Base-by-base conservation (phyloP, 2,113 vertebrate genomes). In the Delphinus delphis region DNA sequence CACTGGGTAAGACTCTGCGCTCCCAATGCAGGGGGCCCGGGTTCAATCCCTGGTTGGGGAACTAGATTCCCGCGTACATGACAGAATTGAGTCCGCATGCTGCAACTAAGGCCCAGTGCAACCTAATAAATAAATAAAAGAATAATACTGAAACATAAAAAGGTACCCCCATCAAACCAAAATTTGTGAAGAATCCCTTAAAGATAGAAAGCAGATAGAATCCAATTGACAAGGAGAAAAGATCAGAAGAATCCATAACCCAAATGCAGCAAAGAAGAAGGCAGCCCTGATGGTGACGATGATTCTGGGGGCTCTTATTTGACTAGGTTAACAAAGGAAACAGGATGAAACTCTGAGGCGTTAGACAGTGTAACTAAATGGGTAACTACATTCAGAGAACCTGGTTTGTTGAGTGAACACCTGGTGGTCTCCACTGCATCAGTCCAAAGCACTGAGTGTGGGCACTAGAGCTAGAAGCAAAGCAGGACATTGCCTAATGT, bases 401-500 rank as follows among this genome's bases (percentile, higher is more conserved):
- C 11, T 26, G 12, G 1, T n/a, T 28, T n/a, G 2, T 41, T 63
- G 26, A 23, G 31, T 60, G 14, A 80, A 23, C 0, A 47, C n/a
- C 1, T 11, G 53, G 38, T n/a, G 23, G 44, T 8, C 8, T 25
- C 20, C 12, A 14, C 1, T 38, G 33, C 2, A 20, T 3, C 58
- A 58, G 3, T 7, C 8, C 33, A 65, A 85, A 50, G 9, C 33
- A 63, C 8, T 9, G 50, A 68, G 31, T 1, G 20, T 77, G 8
- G 8, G 33, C 70, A 9, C 2, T 31, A 5, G 5, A 67, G 8
- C 18, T 33, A 38, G 28, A n/a, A 23, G 3, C 11, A 11, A n/a
- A 50, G 15, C 1, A 5, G 8, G 17, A 8, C 8, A 9, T 2
- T 63, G 38, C 2, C 41, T 70, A 2, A 2, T 7, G 18, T 5